These are phyloP conservation scores for Perognathus longimembris DNA, from an alignment of 2,113 vertebrate species.

Conservation along the genomic window DNA sequence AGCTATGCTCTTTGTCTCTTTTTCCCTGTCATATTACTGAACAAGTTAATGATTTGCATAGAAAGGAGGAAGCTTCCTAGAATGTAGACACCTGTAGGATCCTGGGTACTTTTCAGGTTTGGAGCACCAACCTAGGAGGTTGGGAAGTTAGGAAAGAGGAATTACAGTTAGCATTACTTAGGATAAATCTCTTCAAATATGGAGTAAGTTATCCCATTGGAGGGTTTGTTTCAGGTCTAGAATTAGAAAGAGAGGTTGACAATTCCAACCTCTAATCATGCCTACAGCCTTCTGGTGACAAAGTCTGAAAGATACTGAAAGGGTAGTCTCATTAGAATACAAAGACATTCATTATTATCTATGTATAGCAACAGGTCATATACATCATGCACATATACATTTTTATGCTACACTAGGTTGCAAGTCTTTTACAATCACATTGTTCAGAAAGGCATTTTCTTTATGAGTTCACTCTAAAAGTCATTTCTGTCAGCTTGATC, in stretches of 20 bases:
- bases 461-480: not conserved
- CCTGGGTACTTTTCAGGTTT: not conserved
- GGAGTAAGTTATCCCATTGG: not conserved
- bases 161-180: not conserved
- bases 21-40: not conserved
- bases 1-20: not conserved
- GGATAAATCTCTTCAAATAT: not conserved
- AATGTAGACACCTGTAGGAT: rapidly evolving
- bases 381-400: not conserved
- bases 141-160: not conserved
- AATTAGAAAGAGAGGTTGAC: not conserved
- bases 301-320: not conserved
- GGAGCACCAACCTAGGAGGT: not conserved
- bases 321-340: not conserved
- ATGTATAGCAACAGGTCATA: too few relatives aligned
- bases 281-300: not conserved
- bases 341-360: not conserved
- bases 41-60: not conserved
- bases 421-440: not conserved
- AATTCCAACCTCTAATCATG: not conserved
- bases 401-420: too few relatives aligned
- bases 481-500: not conserved
- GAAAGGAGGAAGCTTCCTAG: not conserved
- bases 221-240: not conserved
- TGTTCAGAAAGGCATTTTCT: not conserved